Evolutionary conservation across 1,140 invertebrate species (phyloP), one percentile per base, ranked within the genome.

Genomic region (Heliothis subflexa): DNA sequence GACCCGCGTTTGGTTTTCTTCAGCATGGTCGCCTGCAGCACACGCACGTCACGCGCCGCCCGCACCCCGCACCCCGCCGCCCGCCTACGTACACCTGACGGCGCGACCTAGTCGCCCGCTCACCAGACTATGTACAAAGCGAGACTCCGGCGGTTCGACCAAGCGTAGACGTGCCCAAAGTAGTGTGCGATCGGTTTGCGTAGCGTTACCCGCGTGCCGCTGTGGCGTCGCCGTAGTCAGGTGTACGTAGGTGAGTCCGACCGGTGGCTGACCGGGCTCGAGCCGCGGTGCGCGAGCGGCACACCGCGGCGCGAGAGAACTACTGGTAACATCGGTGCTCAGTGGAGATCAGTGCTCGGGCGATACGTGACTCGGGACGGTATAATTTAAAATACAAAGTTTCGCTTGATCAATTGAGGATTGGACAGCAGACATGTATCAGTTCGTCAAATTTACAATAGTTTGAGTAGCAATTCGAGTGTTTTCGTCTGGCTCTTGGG

Each of bases 1-100:
- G 91, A 89, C 96, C 98, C 98, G 96, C 98, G 98, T 96, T 99
- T 99, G 96, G 96, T 98, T 97, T 98, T 98, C 97, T 98, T 98
- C 96, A 99, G 96, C 97, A 98, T 98, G 91, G 97, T 98, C 93
- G 97, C 97, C 97, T 97, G 96, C 88, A 86, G 86, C 86, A 89
- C 90, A 91, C 87, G 76, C 82, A 78, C 85, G 62, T 81, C 61
- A 54, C 77, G 62, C 66, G 45, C 78, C 70, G 33, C 79, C 52
- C 72, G 71, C 70, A 49, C 73, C 82, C 75, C 54, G 64, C 52
- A 59, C 54, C 79, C 76, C 78, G 21, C 50, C n/a, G 16, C 61
- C 21, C 59, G 40, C 5, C 57, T 47, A 52, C 57, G 54, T 45
- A 64, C 57, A 59, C 54, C 57, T 55, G 68, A 78, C 50, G 40